Evolutionary conservation across 1,140 invertebrate genomes (phyloP).

Genomic region (Papilio xuthus): DNA sequence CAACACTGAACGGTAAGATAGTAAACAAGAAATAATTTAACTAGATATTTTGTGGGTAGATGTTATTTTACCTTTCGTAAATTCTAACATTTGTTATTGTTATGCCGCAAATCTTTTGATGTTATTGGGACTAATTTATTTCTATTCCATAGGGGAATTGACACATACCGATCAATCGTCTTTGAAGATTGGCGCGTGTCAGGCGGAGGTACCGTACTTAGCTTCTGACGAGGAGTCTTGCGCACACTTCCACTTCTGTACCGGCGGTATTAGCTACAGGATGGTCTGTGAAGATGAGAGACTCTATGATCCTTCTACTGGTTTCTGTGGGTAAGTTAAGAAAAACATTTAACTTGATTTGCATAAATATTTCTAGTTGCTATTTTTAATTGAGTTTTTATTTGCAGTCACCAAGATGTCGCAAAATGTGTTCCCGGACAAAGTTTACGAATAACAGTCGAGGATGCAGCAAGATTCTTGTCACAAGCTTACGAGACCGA

Average conservation of each 20-base stretch:
- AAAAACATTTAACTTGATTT: constrained; percentile 8
- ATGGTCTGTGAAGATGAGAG: constrained; percentile 78
- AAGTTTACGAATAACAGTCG: constrained; percentile 71
- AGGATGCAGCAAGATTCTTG: constrained; percentile 68
- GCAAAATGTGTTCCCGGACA: constrained; percentile 75
- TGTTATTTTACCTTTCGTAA: no score
- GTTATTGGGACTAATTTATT: no score
- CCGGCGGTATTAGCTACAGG: constrained; percentile 83
- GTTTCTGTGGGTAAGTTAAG: constrained; percentile 77
- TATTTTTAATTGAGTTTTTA: constrained; percentile 35
- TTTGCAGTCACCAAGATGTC: constrained; percentile 70
- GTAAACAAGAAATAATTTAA: background rate
- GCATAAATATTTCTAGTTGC: background rate
- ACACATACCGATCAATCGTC: constrained; percentile 66
- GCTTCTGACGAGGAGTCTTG: constrained; percentile 85
- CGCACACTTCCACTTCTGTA: constrained; percentile 86
- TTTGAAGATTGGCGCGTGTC: constrained; percentile 74
- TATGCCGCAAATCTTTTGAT: no score
- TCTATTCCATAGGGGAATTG: constrained; percentile 56
- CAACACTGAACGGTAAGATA: constrained; percentile 81
- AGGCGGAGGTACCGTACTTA: constrained; percentile 79
- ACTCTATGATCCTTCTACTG: constrained; percentile 81
- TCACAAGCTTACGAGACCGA: constrained; percentile 71
- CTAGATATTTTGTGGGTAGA: no score
- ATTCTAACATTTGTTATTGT: no score